A percentile compares a stretch with the other conserved stretches of the same genome.
phyloP scores from a whole-genome alignment of 2,888 invertebrate species.

The Calameuta idolon region DNA sequence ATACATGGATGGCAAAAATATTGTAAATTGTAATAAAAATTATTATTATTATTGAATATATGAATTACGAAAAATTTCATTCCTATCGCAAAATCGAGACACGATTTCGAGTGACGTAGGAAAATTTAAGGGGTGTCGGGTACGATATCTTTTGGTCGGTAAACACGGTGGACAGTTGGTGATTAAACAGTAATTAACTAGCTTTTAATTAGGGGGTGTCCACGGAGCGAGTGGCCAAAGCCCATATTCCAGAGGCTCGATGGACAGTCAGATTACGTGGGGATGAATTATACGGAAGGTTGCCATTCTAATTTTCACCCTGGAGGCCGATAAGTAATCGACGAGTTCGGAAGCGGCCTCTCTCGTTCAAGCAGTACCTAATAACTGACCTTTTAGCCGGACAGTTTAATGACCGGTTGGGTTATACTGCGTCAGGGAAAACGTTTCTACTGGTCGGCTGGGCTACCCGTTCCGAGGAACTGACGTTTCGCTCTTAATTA shows the following conservation, averaged over 20 bases:
- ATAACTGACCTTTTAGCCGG: constrained; percentile 2
- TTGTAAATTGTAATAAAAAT: no score
- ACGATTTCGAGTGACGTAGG: neutral
- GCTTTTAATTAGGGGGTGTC: constrained; percentile 9
- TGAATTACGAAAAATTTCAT: neutral
- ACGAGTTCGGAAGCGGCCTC: neutral
- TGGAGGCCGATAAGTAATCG: constrained; percentile 4
- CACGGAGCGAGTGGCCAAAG: neutral
- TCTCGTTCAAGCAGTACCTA: neutral
- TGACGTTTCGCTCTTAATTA: neutral
- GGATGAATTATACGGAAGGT: constrained; percentile 10
- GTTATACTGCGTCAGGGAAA: neutral
- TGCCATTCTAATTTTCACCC: constrained; percentile 5
- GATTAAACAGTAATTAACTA: constrained; percentile 9
- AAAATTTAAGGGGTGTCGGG: neutral
- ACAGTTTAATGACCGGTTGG: neutral
- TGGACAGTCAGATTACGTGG: constrained; percentile 4
- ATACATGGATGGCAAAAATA: no score
- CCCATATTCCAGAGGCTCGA: neutral
- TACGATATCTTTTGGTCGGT: neutral
- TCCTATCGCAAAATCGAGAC: neutral
- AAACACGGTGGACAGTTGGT: constrained; percentile 1
- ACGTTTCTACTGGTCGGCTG: neutral
- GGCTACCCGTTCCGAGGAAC: neutral
- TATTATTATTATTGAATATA: neutral